Evolutionary conservation across 2,797 vertebrate species (phyloP).

Genomic region (Rousettus madagascariensis): DNA sequence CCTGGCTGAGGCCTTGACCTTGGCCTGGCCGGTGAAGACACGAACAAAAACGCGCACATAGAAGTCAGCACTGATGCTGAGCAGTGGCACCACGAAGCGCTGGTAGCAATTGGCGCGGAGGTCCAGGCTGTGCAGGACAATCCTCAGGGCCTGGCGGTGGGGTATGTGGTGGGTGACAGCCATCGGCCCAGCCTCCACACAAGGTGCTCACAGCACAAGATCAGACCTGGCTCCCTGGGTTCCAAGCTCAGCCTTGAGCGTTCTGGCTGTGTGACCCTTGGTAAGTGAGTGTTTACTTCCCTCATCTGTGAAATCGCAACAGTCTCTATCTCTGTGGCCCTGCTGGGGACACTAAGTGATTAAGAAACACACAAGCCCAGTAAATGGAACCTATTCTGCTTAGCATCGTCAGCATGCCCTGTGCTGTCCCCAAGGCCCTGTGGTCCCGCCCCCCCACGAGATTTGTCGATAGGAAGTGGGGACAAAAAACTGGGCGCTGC

Average conservation of each 20-base stretch:
- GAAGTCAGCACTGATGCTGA: constrained; percentile 93
- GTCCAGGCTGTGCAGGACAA: constrained; percentile 93
- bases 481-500: no score
- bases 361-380: not conserved
- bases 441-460: fast-evolving
- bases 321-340: not conserved
- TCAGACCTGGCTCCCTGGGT: not conserved
- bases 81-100: constrained; percentile 91
- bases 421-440: not conserved
- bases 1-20: constrained; percentile 94
- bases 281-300: not conserved
- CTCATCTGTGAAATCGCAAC: not conserved
- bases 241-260: not conserved
- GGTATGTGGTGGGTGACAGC: not conserved
- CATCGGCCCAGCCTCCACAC: not conserved
- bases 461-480: not conserved
- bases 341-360: not conserved
- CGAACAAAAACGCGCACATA: constrained; percentile 94
- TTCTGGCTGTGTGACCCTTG: not conserved
- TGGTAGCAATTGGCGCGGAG: constrained; percentile 92
- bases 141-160: constrained; percentile 89
- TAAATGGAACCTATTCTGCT: no score
- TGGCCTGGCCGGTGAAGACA: constrained; percentile 91
- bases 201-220: not conserved
- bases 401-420: fast-evolving